Evolutionary conservation across 2,797 vertebrate genomes (phyloP), one percentile per base, ranked within the genome.

Genomic region (Macropodus opercularis): DNA sequence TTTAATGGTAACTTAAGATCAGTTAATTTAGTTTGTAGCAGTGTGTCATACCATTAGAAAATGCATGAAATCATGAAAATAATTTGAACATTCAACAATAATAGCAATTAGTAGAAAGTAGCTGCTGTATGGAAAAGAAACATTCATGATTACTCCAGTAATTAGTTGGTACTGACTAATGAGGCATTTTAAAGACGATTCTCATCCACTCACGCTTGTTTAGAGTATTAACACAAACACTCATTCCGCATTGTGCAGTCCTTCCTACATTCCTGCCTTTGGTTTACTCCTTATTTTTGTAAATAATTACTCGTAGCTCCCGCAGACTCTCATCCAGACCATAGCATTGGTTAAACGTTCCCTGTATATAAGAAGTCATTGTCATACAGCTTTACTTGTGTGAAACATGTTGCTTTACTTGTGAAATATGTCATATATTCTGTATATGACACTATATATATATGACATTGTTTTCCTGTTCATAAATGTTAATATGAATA

Each of bases 401-500:
- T 64, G 86, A 87, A 81, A 88, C 80, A 81, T 85, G 80, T 82
- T 89, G 85, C 87, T 89, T 85, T 85, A 84, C 71, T 58, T 74
- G 73, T 86, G 75, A 87, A 80, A 66, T 69, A 48, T 79, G 46
- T 35, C 22, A 22, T 34, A 19, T 38, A 46, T 50, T 66, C 35
- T 62, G 56, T 41, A 35, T 60, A 75, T 64, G 34, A 35, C 34
- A n/a, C 15, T 6, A 71, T 69, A 57, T 50, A 60, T 63, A 68
- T 47, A 59, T 79, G 55, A 72, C 66, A 75, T 77, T 85, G 85
- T 91, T 88, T 86, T 83, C 84, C 86, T 91, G 88, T 91, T 89
- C 89, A 91, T 93, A 87, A 83, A 90, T 93, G 90, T 93, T 92
- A 92, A 93, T 92, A 92, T 92, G 81, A 89, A 85, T 93, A 92